Evolutionary conservation across 2,888 invertebrate genomes (phyloP).

Genomic region (Sarcophaga caerulescens): DNA sequence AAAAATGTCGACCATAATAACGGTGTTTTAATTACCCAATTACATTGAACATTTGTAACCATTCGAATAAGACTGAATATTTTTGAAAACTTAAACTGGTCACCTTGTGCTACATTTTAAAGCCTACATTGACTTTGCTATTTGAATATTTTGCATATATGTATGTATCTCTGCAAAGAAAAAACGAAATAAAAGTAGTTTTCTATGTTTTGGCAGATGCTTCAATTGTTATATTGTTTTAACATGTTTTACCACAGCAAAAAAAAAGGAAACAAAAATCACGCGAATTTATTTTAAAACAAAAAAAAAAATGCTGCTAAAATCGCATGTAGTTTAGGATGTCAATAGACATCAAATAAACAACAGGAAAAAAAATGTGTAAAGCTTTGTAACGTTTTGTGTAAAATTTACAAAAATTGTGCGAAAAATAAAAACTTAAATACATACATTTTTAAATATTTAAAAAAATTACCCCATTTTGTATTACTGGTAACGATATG

Average conservation of each 20-base stretch:
- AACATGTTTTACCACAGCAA: slow-evolving; percentile 26
- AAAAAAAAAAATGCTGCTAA: slow-evolving; percentile 1
- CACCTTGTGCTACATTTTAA: slow-evolving; percentile 23
- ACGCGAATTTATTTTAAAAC: background rate
- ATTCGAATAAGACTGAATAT: background rate
- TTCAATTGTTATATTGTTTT: slow-evolving; percentile 61
- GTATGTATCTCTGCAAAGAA: background rate
- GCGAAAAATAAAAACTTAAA: no score
- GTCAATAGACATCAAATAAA: slow-evolving; percentile 1
- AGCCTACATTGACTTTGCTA: slow-evolving; percentile 10
- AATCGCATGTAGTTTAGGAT: background rate
- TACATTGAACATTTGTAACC: no score
- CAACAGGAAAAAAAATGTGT: background rate
- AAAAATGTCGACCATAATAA: no score
- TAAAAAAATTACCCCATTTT: background rate
- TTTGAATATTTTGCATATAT: background rate
- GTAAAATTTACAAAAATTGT: background rate
- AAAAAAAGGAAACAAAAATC: background rate
- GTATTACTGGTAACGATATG: background rate
- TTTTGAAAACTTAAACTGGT: background rate
- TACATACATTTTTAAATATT: background rate
- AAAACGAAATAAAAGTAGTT: slow-evolving; percentile 34
- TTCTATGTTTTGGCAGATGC: slow-evolving; percentile 61
- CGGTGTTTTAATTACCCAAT: no score
- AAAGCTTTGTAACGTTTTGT: background rate